Percentiles rank a stretch among this genome's conserved stretches.
These are phyloP conservation scores for Drosophila suzukii DNA, from an alignment of 1,140 invertebrate species.

Conservation along the genomic window DNA sequence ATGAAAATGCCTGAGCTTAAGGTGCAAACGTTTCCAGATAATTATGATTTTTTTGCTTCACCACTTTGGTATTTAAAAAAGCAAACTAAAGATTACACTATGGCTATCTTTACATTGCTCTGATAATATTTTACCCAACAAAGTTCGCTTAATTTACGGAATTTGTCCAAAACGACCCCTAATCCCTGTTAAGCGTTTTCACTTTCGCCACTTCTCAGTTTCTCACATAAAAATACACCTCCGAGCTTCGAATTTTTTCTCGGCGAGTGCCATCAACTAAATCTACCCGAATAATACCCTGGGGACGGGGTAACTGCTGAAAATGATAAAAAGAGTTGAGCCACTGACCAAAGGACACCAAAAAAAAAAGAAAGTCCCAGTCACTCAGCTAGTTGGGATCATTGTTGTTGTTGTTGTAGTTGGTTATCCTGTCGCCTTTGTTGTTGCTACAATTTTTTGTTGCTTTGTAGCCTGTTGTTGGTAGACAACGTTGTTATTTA, in stretches of 20 bases:
- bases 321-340: conserved; percentile 80
- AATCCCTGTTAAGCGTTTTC: conserved; percentile 34
- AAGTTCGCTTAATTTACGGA: neutral
- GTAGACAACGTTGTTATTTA: conserved; percentile 74
- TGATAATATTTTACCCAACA: too few relatives aligned
- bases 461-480: conserved; percentile 55
- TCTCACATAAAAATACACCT: conserved; percentile 19
- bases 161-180: conserved; percentile 1
- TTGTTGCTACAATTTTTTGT: conserved; percentile 24
- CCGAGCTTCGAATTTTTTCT: conserved; percentile 10
- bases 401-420: conserved; percentile 22
- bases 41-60: too few relatives aligned
- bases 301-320: conserved; percentile 48
- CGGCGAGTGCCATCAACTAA: conserved; percentile 32
- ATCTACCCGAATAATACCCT: conserved; percentile 72
- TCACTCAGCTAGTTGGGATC: conserved; percentile 67
- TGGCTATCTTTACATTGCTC: too few relatives aligned
- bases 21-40: too few relatives aligned
- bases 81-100: too few relatives aligned
- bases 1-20: too few relatives aligned
- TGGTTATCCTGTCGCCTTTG: conserved; percentile 1
- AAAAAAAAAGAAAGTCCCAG: conserved; percentile 35
- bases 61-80: too few relatives aligned
- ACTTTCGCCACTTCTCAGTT: neutral
- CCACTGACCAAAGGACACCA: conserved; percentile 67